Conservation (phyloP, 2,113 vertebrate genomes). For the Ameiurus melas region DNA sequence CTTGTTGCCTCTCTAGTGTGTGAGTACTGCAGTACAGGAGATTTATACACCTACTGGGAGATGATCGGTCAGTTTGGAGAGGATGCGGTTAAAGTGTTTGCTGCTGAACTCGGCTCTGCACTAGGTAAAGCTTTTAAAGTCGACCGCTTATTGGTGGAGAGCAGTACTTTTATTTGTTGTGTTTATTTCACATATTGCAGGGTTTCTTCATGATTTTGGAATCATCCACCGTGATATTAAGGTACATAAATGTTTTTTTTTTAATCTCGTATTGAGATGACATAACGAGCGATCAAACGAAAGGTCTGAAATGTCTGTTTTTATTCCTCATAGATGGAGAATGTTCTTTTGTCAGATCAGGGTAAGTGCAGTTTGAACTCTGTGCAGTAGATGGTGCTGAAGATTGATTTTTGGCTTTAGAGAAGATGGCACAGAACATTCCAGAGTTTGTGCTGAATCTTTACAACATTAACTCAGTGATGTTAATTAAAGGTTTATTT, state of each 20-base stretch:
- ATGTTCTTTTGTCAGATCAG: constrained; percentile 88
- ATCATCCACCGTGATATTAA: constrained; percentile 93
- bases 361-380: constrained; percentile 68
- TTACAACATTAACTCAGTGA: neutral
- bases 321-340: constrained; percentile 87
- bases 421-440: constrained; percentile 23
- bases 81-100: constrained; percentile 83
- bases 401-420: neutral
- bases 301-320: neutral
- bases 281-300: neutral
- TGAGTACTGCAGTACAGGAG: constrained; percentile 89
- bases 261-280: neutral
- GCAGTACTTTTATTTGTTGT: neutral
- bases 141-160: neutral
- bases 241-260: constrained; percentile 63
- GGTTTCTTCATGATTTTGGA: constrained; percentile 90
- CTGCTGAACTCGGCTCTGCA: constrained; percentile 87
- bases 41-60: constrained; percentile 88
- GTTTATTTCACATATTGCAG: constrained; percentile 62
- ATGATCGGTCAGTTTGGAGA: constrained; percentile 80
- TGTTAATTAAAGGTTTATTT: neutral
- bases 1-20: constrained; percentile 79
- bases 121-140: constrained; percentile 77
- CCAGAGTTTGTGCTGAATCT: constrained; percentile 16
- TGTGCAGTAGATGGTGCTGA: constrained; percentile 29